phyloP scores from a whole-genome alignment of 92 coral and sea anemone species.

The Zoanthus sansibaricus region DNA sequence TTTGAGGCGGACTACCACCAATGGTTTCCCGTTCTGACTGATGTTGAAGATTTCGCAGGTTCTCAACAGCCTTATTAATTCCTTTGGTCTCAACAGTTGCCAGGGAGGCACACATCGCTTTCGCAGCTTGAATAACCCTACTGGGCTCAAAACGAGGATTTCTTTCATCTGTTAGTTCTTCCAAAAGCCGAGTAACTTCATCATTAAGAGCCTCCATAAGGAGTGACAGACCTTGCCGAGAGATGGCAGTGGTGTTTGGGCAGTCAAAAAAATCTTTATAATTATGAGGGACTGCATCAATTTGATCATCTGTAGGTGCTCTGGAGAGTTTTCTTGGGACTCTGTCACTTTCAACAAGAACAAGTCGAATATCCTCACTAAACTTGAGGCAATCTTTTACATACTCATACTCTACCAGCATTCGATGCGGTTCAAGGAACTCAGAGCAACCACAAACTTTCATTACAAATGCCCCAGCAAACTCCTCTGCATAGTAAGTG shows the following conservation, averaged over 20 bases:
- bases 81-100: conserved; percentile 89
- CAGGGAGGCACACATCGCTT: conserved; percentile 93
- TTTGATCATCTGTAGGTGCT: conserved; percentile 76
- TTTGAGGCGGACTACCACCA: conserved; percentile 17
- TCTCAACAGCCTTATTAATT: conserved; percentile 77
- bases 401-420: conserved; percentile 92
- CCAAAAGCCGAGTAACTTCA: conserved; percentile 79
- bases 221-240: conserved; percentile 87
- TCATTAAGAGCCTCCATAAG: conserved; percentile 85
- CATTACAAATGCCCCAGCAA: conserved; percentile 67
- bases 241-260: conserved; percentile 85
- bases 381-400: conserved; percentile 89
- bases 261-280: conserved; percentile 96
- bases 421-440: conserved; percentile 76
- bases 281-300: conserved; percentile 77
- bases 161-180: conserved; percentile 68
- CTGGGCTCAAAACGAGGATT: conserved; percentile 90
- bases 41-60: conserved; percentile 65
- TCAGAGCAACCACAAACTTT: conserved; percentile 96
- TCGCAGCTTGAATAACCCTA: conserved; percentile 84
- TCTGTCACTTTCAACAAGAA: conserved; percentile 86
- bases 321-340: conserved; percentile 85
- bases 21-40: conserved; percentile 18
- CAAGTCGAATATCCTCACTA: conserved; percentile 78
- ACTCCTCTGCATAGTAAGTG: conserved; percentile 48